These are phyloP conservation scores for Arnoldichthys spilopterus DNA, from an alignment of 2,797 vertebrate species.

Conservation along the genomic window DNA sequence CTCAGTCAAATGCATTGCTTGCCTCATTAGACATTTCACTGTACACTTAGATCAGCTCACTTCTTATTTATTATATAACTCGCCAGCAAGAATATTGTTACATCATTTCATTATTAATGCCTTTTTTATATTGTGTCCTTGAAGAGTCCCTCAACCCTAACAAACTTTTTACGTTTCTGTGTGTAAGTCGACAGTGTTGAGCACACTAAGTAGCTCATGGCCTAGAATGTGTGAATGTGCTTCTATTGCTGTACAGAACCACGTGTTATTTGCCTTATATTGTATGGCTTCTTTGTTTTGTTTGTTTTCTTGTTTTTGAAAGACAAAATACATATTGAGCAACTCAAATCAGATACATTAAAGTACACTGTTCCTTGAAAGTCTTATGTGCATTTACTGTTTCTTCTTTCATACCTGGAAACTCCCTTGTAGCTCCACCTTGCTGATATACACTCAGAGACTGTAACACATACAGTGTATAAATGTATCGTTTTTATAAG, in stretches of 20 bases:
- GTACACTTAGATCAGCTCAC: slow-evolving; percentile 42
- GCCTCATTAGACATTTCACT: slow-evolving; percentile 42
- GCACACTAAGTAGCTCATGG: slow-evolving; percentile 70
- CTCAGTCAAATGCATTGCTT: slow-evolving; percentile 43
- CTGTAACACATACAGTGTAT: too few species aligned
- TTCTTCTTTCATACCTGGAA: not conserved
- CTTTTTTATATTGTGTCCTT: slow-evolving; percentile 1
- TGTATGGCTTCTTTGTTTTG: slow-evolving; percentile 93
- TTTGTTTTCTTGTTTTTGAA: slow-evolving; percentile 81
- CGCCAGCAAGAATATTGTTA: slow-evolving; percentile 43
- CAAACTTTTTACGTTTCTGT: slow-evolving; percentile 70
- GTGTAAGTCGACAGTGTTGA: slow-evolving; percentile 81
- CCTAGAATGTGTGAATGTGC: slow-evolving; percentile 77
- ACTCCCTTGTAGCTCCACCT: not conserved
- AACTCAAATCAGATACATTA: slow-evolving; percentile 78
- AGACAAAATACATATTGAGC: slow-evolving; percentile 79
- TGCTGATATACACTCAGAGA: not conserved
- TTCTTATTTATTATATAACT: slow-evolving; percentile 52
- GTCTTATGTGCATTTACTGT: slow-evolving; percentile 16
- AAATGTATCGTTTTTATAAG: too few species aligned
- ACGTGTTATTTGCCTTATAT: slow-evolving; percentile 83
- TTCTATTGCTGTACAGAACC: slow-evolving; percentile 85
- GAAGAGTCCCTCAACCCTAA: slow-evolving; percentile 53
- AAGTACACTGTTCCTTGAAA: slow-evolving; percentile 79
- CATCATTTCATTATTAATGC: slow-evolving; percentile 47